Evolutionary conservation across 2,797 vertebrate species (phyloP).

Genomic region (Cossypha dichroa): DNA sequence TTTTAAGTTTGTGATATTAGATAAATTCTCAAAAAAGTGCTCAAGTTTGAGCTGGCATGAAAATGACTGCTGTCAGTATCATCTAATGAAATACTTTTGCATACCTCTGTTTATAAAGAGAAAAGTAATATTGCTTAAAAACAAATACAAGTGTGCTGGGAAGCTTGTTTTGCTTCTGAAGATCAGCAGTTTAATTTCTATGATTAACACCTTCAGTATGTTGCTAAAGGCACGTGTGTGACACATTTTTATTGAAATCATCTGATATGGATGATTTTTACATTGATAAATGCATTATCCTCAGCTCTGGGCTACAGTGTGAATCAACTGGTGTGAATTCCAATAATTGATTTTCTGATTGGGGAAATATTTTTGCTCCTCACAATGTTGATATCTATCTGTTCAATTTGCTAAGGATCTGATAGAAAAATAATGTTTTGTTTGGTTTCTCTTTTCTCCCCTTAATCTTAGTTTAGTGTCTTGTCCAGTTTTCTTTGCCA

Average conservation of each 20-base stretch:
- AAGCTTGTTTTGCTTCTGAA: neutral
- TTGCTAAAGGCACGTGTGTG: neutral
- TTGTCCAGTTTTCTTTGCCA: neutral
- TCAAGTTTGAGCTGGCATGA: neutral
- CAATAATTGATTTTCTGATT: neutral
- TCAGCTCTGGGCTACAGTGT: too few relatives aligned
- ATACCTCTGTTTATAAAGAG: neutral
- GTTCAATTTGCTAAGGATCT: neutral
- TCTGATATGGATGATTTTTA: neutral
- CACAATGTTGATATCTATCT: neutral
- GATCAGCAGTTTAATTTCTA: neutral
- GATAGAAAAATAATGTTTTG: neutral
- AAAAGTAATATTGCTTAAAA: neutral
- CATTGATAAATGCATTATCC: neutral
- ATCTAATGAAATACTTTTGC: accelerated
- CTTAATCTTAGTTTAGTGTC: neutral
- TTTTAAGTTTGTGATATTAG: neutral
- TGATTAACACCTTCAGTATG: neutral
- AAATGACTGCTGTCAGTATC: neutral
- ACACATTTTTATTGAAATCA: neutral
- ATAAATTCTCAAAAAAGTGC: neutral
- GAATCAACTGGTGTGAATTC: neutral
- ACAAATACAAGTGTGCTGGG: neutral
- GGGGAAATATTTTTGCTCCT: neutral
- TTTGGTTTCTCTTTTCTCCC: neutral